Conservation (phyloP, 2,797 vertebrate genomes). For the Hemitrygon akajei region DNA sequence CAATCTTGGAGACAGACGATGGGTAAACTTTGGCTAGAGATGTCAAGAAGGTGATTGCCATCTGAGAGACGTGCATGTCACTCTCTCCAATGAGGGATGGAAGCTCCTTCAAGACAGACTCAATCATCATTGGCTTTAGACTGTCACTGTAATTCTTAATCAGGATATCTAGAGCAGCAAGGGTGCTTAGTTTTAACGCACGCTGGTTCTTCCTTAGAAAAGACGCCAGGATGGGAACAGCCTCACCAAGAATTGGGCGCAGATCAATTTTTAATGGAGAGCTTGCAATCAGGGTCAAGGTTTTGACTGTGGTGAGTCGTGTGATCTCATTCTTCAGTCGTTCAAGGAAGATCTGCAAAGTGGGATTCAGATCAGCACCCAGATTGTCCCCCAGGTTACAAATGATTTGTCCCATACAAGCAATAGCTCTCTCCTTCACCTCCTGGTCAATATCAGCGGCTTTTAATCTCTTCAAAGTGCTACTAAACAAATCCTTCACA, state of each 20-base stretch:
- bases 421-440: conserved; percentile 87
- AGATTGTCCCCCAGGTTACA: conserved; percentile 77
- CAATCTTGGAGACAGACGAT: conserved; percentile 68
- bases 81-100: conserved; percentile 75
- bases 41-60: conserved; percentile 71
- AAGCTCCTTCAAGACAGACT: conserved; percentile 69
- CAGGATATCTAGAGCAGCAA: conserved; percentile 71
- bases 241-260: conserved; percentile 69
- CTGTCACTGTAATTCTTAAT: conserved; percentile 70
- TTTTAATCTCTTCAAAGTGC: conserved; percentile 73
- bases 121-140: conserved; percentile 67
- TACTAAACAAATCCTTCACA: conserved; percentile 65
- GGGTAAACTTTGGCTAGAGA: conserved; percentile 69
- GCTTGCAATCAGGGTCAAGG: conserved; percentile 65
- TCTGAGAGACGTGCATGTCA: conserved; percentile 84
- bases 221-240: conserved; percentile 73
- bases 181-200: conserved; percentile 70
- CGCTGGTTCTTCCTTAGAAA: conserved; percentile 89
- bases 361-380: conserved; percentile 66
- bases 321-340: conserved; percentile 89
- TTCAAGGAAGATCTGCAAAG: conserved; percentile 76
- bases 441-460: conserved; percentile 92
- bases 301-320: conserved; percentile 74
- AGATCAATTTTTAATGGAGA: conserved; percentile 75
- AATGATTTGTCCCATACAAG: conserved; percentile 81